Evolutionary conservation across 2,113 vertebrate species (phyloP).

Genomic region (Haemorhous mexicanus): DNA sequence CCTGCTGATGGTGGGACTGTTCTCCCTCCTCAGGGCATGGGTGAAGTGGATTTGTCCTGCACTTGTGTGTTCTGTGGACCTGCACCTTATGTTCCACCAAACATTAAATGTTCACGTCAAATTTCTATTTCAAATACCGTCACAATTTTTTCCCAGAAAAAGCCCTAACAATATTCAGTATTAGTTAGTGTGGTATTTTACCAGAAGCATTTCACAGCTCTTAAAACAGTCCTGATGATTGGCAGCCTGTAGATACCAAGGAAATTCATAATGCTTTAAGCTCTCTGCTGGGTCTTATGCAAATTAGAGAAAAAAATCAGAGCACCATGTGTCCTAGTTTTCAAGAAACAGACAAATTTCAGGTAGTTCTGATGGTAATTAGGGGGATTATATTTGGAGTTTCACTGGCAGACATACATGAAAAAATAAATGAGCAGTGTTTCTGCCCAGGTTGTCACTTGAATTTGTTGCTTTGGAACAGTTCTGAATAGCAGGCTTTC

Average conservation of each 20-base stretch:
- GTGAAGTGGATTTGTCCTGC: neutral
- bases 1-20: neutral
- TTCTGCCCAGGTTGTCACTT: neutral
- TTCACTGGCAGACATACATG: neutral
- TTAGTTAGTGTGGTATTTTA: neutral
- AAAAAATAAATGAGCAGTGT: neutral
- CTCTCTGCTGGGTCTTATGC: slow-evolving; percentile 40
- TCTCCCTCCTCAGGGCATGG: accelerated
- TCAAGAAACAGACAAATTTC: slow-evolving; percentile 14
- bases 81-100: neutral
- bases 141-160: neutral
- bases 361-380: slow-evolving; percentile 32
- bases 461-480: neutral
- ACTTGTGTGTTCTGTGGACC: neutral
- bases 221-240: neutral
- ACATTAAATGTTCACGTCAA: neutral
- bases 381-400: neutral
- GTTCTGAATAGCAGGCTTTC: neutral
- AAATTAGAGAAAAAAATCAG: slow-evolving; percentile 38
- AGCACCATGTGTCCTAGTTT: slow-evolving; percentile 45
- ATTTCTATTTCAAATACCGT: neutral
- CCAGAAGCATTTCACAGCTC: slow-evolving; percentile 23
- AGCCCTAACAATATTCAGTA: neutral
- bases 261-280: slow-evolving; percentile 25
- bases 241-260: slow-evolving; percentile 1